phyloP scores from a whole-genome alignment of 2,113 vertebrate genomes.

The Chinchilla lanigera region DNA sequence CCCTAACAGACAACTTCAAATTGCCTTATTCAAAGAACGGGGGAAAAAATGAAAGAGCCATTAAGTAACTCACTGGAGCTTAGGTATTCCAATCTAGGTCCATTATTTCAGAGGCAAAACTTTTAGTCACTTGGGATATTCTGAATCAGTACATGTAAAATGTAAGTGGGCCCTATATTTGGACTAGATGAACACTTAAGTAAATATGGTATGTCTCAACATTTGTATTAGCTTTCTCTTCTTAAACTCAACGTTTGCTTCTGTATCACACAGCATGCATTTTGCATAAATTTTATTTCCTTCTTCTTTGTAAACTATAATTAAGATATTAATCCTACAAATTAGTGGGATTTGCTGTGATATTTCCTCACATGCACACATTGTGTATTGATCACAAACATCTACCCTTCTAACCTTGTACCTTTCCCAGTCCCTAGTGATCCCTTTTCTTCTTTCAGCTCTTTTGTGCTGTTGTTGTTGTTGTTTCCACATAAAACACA shows the following conservation, averaged over 20 bases:
- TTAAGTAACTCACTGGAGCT: background rate
- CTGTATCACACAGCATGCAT: background rate
- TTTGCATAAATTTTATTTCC: slow-evolving; percentile 44
- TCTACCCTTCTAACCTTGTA: background rate
- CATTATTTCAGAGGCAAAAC: slow-evolving; percentile 33
- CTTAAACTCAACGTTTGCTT: background rate
- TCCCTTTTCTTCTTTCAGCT: background rate
- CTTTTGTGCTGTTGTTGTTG: background rate
- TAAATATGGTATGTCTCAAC: background rate
- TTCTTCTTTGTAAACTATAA: background rate
- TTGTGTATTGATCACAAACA: background rate
- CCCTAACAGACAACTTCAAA: background rate
- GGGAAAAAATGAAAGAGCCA: background rate
- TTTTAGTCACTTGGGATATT: slow-evolving; percentile 34
- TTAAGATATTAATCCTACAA: background rate
- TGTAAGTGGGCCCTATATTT: slow-evolving; percentile 19
- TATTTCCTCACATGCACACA: background rate
- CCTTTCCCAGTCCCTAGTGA: background rate
- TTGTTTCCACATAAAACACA: background rate
- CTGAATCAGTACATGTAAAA: background rate
- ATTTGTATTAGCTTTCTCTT: slow-evolving; percentile 34
- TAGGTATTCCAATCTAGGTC: slow-evolving; percentile 4
- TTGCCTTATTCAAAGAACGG: slow-evolving; percentile 24
- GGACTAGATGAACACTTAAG: slow-evolving; percentile 42
- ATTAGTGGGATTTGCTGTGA: background rate